Percentiles rank a stretch among this genome's conserved stretches.
Evolutionary conservation across 2,113 vertebrate genomes (phyloP).

Genomic region (Hydropotes inermis): DNA sequence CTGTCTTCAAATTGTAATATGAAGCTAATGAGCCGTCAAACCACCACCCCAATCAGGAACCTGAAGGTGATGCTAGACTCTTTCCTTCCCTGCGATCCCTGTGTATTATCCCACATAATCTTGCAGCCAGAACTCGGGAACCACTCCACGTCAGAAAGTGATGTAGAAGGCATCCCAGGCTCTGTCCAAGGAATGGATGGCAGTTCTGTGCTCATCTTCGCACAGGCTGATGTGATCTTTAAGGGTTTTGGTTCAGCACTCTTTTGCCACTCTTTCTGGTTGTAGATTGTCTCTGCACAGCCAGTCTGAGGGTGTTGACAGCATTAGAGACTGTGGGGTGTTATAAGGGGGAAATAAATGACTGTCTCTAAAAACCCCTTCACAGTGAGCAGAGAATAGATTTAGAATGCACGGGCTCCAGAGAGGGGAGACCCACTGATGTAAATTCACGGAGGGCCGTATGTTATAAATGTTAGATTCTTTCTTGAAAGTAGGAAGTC

Average conservation of each 20-base stretch:
- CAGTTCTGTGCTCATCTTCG: background rate
- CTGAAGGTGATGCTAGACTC: background rate
- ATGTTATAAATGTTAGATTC: background rate
- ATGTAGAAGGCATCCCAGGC: background rate
- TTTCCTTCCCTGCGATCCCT: background rate
- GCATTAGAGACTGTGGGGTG: background rate
- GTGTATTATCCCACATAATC: background rate
- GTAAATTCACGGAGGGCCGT: background rate
- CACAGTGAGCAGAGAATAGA: background rate
- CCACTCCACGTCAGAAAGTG: background rate
- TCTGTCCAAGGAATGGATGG: background rate
- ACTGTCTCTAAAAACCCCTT: background rate
- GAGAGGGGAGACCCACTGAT: background rate
- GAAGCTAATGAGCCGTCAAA: background rate
- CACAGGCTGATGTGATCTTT: background rate
- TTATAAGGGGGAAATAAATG: background rate
- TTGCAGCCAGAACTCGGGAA: background rate
- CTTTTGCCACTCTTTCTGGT: background rate
- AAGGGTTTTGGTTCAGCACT: background rate
- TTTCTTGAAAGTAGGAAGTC: background rate
- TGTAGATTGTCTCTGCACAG: background rate
- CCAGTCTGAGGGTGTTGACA: background rate
- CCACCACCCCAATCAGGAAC: background rate
- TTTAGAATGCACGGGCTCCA: background rate
- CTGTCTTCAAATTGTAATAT: background rate